These are phyloP conservation scores for Sebastes kiyomatsui DNA, from an alignment of 2,797 vertebrate genomes.

Conservation along the genomic window DNA sequence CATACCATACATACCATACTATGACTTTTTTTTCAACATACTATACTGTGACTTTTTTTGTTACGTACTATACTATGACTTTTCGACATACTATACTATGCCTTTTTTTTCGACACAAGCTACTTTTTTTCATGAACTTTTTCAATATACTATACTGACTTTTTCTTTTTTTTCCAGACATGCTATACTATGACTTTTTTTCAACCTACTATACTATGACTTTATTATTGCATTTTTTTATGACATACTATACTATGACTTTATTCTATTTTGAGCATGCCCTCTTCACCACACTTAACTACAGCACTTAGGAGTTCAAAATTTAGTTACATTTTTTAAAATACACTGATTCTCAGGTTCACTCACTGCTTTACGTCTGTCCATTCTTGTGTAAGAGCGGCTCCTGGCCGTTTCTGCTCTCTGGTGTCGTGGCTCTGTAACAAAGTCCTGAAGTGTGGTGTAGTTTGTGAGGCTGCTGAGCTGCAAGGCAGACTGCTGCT, in stretches of 20 bases:
- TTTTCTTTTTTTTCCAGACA: too few species aligned
- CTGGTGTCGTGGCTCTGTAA: conserved; percentile 17
- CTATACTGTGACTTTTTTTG: neutral
- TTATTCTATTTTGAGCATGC: too few species aligned
- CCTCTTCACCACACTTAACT: neutral
- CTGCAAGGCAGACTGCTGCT: conserved; percentile 14
- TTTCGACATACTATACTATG: too few species aligned
- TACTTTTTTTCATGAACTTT: too few species aligned
- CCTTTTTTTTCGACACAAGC: too few species aligned
- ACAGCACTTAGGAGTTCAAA: neutral
- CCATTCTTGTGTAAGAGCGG: conserved; percentile 19
- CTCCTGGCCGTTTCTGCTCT: conserved; percentile 27
- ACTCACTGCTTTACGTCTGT: conserved; percentile 65
- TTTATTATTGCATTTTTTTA: too few species aligned
- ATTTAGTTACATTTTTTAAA: neutral
- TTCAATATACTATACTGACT: neutral
- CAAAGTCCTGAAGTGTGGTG: conserved; percentile 5
- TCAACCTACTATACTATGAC: too few species aligned
- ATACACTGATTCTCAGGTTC: neutral
- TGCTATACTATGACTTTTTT: too few species aligned
- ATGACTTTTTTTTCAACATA: too few species aligned
- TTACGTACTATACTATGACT: too few species aligned
- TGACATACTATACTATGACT: neutral
- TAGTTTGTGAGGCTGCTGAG: conserved; percentile 24
- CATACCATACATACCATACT: too few species aligned